These are phyloP conservation scores for Augiades crinisus DNA, from an alignment of 2,888 invertebrate genomes.

Conservation along the genomic window DNA sequence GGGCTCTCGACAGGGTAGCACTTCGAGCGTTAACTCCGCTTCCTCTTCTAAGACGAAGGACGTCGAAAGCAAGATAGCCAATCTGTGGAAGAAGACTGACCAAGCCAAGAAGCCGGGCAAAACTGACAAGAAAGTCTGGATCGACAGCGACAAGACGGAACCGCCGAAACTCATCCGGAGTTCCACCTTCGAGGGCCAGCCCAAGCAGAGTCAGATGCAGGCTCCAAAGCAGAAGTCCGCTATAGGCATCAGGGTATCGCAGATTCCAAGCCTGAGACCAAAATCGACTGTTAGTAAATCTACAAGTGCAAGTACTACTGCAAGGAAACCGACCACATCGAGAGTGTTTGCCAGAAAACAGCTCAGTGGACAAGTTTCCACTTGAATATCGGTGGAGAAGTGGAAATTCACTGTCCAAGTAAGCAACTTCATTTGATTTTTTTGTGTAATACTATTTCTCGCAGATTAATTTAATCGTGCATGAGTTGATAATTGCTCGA, in stretches of 20 bases:
- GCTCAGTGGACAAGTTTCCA: constrained; percentile 49
- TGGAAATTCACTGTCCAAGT: neutral
- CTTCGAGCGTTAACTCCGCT: constrained; percentile 83
- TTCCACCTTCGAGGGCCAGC: constrained; percentile 84
- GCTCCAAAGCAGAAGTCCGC: constrained; percentile 74
- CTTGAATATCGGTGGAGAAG: constrained; percentile 36
- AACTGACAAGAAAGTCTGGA: constrained; percentile 83
- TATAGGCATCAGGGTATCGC: constrained; percentile 68
- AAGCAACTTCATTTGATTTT: neutral
- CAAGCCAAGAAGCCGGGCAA: constrained; percentile 78
- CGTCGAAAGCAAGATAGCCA: constrained; percentile 90
- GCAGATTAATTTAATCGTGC: constrained; percentile 2
- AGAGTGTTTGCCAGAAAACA: constrained; percentile 59
- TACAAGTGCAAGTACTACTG: constrained; percentile 23
- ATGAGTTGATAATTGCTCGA: constrained; percentile 2
- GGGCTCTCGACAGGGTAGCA: constrained; percentile 63
- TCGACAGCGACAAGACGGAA: constrained; percentile 65
- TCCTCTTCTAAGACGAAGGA: constrained; percentile 82
- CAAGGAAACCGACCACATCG: constrained; percentile 48
- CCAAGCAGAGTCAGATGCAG: constrained; percentile 54
- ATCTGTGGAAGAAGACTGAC: constrained; percentile 89
- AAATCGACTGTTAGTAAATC: constrained; percentile 49
- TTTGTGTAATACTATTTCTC: neutral
- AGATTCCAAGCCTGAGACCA: constrained; percentile 66
- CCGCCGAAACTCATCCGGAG: constrained; percentile 79